A percentile compares a stretch with the other conserved stretches of the same genome.
These are phyloP conservation scores for Cranoglanis bouderius DNA, from an alignment of 2,113 vertebrate genomes.

Conservation along the genomic window DNA sequence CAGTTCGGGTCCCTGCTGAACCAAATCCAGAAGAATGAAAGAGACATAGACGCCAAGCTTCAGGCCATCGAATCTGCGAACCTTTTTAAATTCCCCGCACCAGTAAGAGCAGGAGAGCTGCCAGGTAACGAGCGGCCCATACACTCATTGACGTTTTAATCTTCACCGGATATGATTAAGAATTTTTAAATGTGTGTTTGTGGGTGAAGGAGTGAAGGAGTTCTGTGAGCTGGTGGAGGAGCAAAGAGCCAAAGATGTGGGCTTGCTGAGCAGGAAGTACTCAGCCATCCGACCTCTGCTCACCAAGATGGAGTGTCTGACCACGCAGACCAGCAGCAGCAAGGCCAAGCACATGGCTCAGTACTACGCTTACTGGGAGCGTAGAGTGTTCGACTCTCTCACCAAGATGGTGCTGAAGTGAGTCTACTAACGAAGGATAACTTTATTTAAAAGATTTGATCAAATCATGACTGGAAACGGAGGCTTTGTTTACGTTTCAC, in stretches of 20 bases:
- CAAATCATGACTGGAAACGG: background rate
- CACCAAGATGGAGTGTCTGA: constrained; percentile 81
- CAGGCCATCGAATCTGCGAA: constrained; percentile 77
- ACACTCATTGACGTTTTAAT: background rate
- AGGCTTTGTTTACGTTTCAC: background rate
- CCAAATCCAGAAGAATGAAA: constrained; percentile 82
- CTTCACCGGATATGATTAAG: background rate
- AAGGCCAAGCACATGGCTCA: constrained; percentile 76
- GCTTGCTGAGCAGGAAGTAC: constrained; percentile 78
- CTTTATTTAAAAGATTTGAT: background rate
- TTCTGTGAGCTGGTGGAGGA: constrained; percentile 83
- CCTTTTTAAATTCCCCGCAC: constrained; percentile 79
- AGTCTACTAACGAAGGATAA: background rate
- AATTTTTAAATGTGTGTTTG: background rate
- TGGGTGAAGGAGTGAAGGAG: constrained; percentile 79
- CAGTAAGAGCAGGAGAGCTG: constrained; percentile 64
- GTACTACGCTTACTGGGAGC: constrained; percentile 89
- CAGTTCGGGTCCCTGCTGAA: constrained; percentile 85
- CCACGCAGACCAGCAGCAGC: constrained; percentile 81
- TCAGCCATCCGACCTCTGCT: constrained; percentile 81
- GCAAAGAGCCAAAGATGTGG: constrained; percentile 77
- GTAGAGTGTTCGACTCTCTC: constrained; percentile 77
- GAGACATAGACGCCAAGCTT: constrained; percentile 78
- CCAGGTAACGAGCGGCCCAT: constrained; percentile 73
- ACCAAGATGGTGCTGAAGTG: constrained; percentile 86